A percentile compares a stretch with the other conserved stretches of the same genome.
These are phyloP conservation scores for Drosophila incognita DNA, from an alignment of 2,888 invertebrate genomes.

Conservation along the genomic window DNA sequence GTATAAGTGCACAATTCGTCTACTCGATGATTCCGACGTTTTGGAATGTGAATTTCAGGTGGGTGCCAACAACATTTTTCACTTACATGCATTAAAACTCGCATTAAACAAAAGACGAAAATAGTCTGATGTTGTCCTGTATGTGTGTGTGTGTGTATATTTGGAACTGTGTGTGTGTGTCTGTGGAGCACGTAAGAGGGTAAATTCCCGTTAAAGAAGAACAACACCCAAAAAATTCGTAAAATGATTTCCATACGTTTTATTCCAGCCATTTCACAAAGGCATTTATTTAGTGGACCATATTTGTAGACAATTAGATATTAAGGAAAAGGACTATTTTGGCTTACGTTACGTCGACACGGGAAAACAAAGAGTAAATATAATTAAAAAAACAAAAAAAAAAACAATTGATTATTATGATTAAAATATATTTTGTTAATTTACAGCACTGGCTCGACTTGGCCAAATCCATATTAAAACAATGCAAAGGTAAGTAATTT, in stretches of 20 bases:
- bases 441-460: conserved; percentile 97
- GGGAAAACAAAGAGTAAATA: conserved; percentile 93
- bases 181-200: conserved; percentile 17
- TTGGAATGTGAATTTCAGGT: conserved; percentile 97
- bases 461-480: conserved; percentile 94
- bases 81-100: not conserved
- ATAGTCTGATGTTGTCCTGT: conserved; percentile 4
- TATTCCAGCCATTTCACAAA: conserved; percentile 90
- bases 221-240: not conserved
- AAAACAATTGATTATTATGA: not conserved
- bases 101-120: not conserved
- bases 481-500: conserved; percentile 91
- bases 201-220: conserved; percentile 14
- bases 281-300: conserved; percentile 95
- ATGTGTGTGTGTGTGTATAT: not conserved
- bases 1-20: conserved; percentile 94
- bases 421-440: not conserved
- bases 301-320: conserved; percentile 95
- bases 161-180: not conserved
- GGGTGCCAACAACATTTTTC: conserved; percentile 55
- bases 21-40: conserved; percentile 95
- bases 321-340: conserved; percentile 97
- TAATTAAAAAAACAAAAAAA: not conserved
- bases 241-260: not conserved
- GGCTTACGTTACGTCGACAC: conserved; percentile 96